Percentiles rank a stretch among this genome's conserved stretches.
Evolutionary conservation across 2,888 invertebrate genomes (phyloP).

Genomic region (Ennomos fuscantarius): DNA sequence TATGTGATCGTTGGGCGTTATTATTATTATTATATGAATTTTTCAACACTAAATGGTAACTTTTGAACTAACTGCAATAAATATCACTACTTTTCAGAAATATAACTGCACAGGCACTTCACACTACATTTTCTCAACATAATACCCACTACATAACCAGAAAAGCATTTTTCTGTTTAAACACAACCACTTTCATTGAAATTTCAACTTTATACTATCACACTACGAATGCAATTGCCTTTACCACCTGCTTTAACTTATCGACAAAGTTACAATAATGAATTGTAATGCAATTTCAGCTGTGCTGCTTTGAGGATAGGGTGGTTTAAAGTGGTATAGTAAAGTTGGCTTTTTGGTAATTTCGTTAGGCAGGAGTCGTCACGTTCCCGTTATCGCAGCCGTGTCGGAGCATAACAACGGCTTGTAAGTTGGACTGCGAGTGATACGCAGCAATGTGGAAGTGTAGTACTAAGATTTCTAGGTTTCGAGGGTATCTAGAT

Average conservation of each 20-base stretch:
- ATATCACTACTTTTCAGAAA: neutral
- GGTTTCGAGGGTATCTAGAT: too few relatives aligned
- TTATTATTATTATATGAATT: too few relatives aligned
- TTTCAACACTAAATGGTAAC: too few relatives aligned
- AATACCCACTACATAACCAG: slow-evolving; percentile 35
- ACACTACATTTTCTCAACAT: slow-evolving; percentile 26
- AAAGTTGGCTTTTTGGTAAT: slow-evolving; percentile 46
- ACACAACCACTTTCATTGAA: slow-evolving; percentile 21
- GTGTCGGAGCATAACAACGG: slow-evolving; percentile 63
- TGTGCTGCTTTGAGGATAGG: slow-evolving; percentile 24
- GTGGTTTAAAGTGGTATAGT: slow-evolving; percentile 23
- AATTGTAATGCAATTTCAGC: slow-evolving; percentile 26
- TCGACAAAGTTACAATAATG: slow-evolving; percentile 28
- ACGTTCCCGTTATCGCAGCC: slow-evolving; percentile 58
- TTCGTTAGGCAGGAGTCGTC: slow-evolving; percentile 57
- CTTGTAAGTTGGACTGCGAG: slow-evolving; percentile 52
- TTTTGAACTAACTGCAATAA: too few relatives aligned
- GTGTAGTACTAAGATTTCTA: slow-evolving; percentile 25
- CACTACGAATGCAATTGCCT: slow-evolving; percentile 32
- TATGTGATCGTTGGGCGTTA: too few relatives aligned
- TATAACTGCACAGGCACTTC: slow-evolving; percentile 19
- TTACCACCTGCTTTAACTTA: slow-evolving; percentile 32
- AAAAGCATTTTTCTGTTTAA: slow-evolving; percentile 43
- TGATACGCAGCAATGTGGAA: slow-evolving; percentile 40
- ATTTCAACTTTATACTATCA: slow-evolving; percentile 26